Evolutionary conservation across 1,140 invertebrate genomes (phyloP).

Genomic region (Paraescarpia echinospica): DNA sequence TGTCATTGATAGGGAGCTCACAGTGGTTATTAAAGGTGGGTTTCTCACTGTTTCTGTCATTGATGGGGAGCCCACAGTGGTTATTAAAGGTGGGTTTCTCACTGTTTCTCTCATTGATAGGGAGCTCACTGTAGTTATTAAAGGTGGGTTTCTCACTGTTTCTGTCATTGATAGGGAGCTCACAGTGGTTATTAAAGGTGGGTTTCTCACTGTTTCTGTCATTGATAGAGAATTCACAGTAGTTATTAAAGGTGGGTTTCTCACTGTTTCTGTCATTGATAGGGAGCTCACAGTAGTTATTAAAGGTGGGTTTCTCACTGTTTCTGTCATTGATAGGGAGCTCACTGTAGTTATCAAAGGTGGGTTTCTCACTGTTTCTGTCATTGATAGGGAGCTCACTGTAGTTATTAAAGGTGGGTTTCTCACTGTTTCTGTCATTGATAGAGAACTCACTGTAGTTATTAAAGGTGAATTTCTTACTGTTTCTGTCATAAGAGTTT

Average conservation of each 20-base stretch:
- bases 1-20: not conserved
- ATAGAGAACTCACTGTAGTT: not conserved
- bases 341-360: slow-evolving; percentile 11
- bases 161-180: not conserved
- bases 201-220: not conserved
- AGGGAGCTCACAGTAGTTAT: not conserved
- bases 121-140: not conserved
- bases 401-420: slow-evolving; percentile 8
- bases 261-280: not conserved
- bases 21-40: slow-evolving; percentile 13
- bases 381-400: not conserved
- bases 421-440: not conserved
- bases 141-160: not conserved
- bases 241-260: not conserved
- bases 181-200: slow-evolving; percentile 12
- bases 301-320: not conserved
- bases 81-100: not conserved
- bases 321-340: not conserved
- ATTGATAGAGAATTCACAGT: not conserved
- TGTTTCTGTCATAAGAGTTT: too few relatives aligned
- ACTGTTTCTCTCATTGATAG: not conserved
- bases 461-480: not conserved
- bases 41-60: not conserved
- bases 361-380: not conserved
- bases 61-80: not conserved